phyloP scores from a whole-genome alignment of 2,888 invertebrate species.

The Polylopha cassiicola region DNA sequence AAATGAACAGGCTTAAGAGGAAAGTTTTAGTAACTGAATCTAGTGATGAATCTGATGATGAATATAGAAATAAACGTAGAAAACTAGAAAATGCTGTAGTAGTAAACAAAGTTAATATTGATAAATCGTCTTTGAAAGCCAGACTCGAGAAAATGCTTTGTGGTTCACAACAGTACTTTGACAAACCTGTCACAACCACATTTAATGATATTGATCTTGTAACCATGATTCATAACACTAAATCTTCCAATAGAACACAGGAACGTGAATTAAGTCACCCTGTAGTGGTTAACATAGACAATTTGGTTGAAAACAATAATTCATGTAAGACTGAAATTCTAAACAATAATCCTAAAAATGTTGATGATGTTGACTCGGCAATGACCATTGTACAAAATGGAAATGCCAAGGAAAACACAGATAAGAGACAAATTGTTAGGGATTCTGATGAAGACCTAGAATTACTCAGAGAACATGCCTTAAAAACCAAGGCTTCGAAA shows the following conservation, averaged over 20 bases:
- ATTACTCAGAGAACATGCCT: constrained; percentile 60
- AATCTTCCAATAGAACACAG: constrained; percentile 14
- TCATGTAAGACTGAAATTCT: not conserved
- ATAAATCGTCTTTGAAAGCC: constrained; percentile 57
- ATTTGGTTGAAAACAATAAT: too few relatives aligned
- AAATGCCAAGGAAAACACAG: constrained; percentile 22
- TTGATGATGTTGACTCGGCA: constrained; percentile 36
- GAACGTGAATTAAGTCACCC: too few relatives aligned
- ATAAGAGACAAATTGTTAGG: constrained; percentile 32
- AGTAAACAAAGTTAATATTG: constrained; percentile 52
- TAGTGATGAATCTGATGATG: constrained; percentile 67
- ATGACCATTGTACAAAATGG: constrained; percentile 16
- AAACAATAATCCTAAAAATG: not conserved
- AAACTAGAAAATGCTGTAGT: constrained; percentile 75
- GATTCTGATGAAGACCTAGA: constrained; percentile 72
- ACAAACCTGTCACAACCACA: constrained; percentile 26
- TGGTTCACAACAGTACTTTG: constrained; percentile 31
- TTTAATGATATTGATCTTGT: constrained; percentile 6
- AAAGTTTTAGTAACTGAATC: constrained; percentile 47
- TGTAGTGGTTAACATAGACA: too few relatives aligned
- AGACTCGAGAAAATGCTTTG: constrained; percentile 62
- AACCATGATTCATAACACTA: not conserved
- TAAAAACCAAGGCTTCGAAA: constrained; percentile 61
- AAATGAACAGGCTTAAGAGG: constrained; percentile 36
- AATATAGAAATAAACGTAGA: constrained; percentile 61